Percentiles rank a stretch among this genome's conserved stretches.
Conservation (phyloP, 2,888 invertebrate genomes). For the Agapostemon virescens region DNA sequence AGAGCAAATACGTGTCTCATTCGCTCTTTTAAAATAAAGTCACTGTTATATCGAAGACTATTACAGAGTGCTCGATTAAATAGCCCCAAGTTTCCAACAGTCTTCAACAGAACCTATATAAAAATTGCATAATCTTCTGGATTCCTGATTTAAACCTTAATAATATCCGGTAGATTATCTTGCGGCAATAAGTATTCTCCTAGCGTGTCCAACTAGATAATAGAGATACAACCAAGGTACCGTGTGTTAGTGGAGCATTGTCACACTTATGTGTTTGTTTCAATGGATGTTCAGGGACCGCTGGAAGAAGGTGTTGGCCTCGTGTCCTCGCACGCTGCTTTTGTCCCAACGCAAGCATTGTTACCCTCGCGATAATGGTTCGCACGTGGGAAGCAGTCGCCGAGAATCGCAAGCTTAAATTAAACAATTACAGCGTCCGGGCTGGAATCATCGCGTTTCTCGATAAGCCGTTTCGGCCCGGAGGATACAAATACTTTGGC, state of each 20-base stretch:
- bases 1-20: no score
- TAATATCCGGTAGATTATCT: neutral
- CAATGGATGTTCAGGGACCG: neutral
- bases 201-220: neutral
- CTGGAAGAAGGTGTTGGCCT: slow-evolving; percentile 8
- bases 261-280: neutral
- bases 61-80: no score
- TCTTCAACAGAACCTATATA: no score
- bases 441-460: slow-evolving; percentile 48
- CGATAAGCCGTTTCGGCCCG: slow-evolving; percentile 63
- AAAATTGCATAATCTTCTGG: no score
- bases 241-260: neutral
- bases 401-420: slow-evolving; percentile 61
- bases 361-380: slow-evolving; percentile 59
- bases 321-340: slow-evolving; percentile 39
- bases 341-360: slow-evolving; percentile 44
- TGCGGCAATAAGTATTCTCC: neutral
- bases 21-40: no score
- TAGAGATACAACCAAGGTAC: neutral
- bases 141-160: no score
- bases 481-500: slow-evolving; percentile 40
- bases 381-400: slow-evolving; percentile 29
- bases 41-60: no score
- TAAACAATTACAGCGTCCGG: slow-evolving; percentile 63
- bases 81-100: no score